Evolutionary conservation across 2,888 invertebrate species (phyloP).

Genomic region (Camponotus fellah): DNA sequence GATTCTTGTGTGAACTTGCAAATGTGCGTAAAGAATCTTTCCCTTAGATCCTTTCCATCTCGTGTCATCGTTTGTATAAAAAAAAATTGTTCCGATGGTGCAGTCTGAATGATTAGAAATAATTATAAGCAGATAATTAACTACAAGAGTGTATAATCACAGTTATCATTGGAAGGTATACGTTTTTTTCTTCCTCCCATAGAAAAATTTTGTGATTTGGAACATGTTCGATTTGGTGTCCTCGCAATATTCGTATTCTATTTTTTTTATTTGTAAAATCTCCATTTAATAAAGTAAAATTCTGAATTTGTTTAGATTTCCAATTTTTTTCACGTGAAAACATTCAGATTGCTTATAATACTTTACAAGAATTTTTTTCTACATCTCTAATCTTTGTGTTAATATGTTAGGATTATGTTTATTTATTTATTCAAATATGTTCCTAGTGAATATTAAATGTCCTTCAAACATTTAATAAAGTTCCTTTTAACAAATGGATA

Average conservation of each 20-base stretch:
- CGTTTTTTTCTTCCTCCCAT: conserved; percentile 39
- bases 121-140: conserved; percentile 66
- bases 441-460: conserved; percentile 38
- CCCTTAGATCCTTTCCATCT: conserved; percentile 49
- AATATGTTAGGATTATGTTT: not conserved
- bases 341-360: conserved; percentile 32
- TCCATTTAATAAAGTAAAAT: not conserved
- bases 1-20: conserved; percentile 51
- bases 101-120: conserved; percentile 75
- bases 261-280: conserved; percentile 3
- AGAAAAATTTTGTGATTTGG: conserved; percentile 26
- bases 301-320: conserved; percentile 2
- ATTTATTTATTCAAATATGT: conserved; percentile 38
- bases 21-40: conserved; percentile 44
- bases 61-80: conserved; percentile 67
- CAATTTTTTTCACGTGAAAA: not conserved
- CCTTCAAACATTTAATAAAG: conserved; percentile 34
- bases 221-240: conserved; percentile 38
- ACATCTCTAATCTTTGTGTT: conserved; percentile 1
- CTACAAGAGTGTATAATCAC: conserved; percentile 62
- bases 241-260: conserved; percentile 32
- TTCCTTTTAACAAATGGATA: conserved; percentile 34
- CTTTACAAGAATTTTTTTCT: conserved; percentile 18
- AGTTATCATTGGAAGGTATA: conserved; percentile 75
- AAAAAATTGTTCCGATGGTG: conserved; percentile 79